These are phyloP conservation scores for Amphipyra berbera DNA, from an alignment of 2,888 invertebrate genomes.

Conservation along the genomic window DNA sequence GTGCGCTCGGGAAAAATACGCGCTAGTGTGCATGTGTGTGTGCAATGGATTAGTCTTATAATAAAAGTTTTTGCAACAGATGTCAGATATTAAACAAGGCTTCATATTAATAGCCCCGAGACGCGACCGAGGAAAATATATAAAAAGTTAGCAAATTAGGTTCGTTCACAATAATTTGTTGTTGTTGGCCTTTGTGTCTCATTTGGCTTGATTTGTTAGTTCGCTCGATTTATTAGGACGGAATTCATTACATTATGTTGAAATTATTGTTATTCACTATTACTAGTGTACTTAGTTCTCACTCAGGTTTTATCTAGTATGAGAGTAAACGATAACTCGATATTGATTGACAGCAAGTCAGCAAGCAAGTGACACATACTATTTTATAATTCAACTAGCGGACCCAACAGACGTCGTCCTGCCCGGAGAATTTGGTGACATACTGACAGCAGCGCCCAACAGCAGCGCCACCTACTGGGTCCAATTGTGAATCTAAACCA, in stretches of 20 bases:
- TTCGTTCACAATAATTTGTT: constrained; percentile 79
- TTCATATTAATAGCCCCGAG: constrained; percentile 86
- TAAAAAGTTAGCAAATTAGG: constrained; percentile 88
- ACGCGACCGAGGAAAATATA: constrained; percentile 84
- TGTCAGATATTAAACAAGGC: constrained; percentile 89
- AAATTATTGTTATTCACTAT: too few species aligned
- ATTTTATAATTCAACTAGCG: too few species aligned
- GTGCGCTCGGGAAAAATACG: constrained; percentile 63
- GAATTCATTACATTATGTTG: constrained; percentile 49
- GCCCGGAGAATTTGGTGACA: too few species aligned
- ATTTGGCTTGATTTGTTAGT: constrained; percentile 77
- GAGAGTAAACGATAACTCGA: too few species aligned
- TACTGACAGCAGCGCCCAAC: too few species aligned
- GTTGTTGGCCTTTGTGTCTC: constrained; percentile 73
- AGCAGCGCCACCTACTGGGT: too few species aligned
- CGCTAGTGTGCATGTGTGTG: constrained; percentile 70
- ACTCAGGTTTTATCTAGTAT: too few species aligned
- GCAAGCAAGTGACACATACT: too few species aligned
- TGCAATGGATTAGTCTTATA: constrained; percentile 90
- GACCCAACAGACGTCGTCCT: too few species aligned
- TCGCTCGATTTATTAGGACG: constrained; percentile 68
- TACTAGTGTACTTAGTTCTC: too few species aligned
- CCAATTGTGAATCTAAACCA: too few species aligned
- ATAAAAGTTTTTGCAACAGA: constrained; percentile 90
- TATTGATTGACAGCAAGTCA: too few species aligned